Conservation (phyloP, 92 coral and sea anemone genomes). For the Phenganax subtilis region DNA sequence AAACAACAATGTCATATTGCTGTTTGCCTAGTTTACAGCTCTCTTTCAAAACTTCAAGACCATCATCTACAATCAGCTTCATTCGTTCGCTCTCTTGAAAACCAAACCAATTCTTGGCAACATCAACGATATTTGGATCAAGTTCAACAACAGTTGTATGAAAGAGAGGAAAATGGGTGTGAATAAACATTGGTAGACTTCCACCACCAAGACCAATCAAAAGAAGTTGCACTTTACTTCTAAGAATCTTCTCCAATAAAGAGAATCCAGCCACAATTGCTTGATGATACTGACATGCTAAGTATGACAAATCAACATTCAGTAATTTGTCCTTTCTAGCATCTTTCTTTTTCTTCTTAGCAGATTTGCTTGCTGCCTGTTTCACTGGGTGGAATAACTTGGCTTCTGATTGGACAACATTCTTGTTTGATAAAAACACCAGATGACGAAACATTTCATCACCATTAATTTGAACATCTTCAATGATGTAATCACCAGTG, state of each 20-base stretch:
- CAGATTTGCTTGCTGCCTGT: slow-evolving; percentile 31
- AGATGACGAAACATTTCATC: slow-evolving; percentile 67
- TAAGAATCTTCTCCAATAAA: slow-evolving; percentile 42
- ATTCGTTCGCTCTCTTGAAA: slow-evolving; percentile 75
- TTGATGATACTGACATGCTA: slow-evolving; percentile 65
- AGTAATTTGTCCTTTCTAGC: slow-evolving; percentile 2
- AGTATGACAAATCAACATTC: slow-evolving; percentile 60
- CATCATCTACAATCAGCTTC: slow-evolving; percentile 63
- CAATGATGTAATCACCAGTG: slow-evolving; percentile 77
- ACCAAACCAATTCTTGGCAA: slow-evolving; percentile 76
- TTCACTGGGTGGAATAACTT: slow-evolving; percentile 34
- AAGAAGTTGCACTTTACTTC: slow-evolving; percentile 31
- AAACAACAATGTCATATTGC: slow-evolving; percentile 65
- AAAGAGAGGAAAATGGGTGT: slow-evolving; percentile 66
- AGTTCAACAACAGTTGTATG: slow-evolving; percentile 57
- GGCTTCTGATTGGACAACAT: slow-evolving; percentile 83
- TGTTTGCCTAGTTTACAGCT: not conserved
- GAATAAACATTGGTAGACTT: slow-evolving; percentile 79
- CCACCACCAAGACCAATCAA: slow-evolving; percentile 88
- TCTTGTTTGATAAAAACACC: slow-evolving; percentile 68
- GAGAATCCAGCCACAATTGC: slow-evolving; percentile 73
- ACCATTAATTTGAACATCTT: slow-evolving; percentile 68
- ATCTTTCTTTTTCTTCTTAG: slow-evolving; percentile 54
- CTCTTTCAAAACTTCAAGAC: slow-evolving; percentile 55
- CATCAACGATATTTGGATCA: slow-evolving; percentile 59